These are phyloP conservation scores for Apaloderma vittatum DNA, from an alignment of 2,113 vertebrate genomes.

Conservation along the genomic window DNA sequence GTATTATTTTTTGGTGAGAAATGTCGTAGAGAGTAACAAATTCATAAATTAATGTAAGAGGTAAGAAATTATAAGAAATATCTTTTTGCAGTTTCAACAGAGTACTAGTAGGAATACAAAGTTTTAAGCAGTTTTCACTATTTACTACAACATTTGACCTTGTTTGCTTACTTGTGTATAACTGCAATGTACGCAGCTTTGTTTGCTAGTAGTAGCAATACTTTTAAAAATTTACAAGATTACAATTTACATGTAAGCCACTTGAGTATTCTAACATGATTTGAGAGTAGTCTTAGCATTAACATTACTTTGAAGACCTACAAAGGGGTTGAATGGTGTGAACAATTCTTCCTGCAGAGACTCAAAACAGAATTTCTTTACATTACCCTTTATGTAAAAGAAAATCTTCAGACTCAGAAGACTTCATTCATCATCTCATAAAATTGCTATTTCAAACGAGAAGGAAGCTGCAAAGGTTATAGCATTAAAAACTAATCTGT, in stretches of 20 bases:
- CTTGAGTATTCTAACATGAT: background rate
- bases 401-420: background rate
- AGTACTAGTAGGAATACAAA: background rate
- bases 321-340: background rate
- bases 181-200: background rate
- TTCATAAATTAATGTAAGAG: slow-evolving; percentile 4
- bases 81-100: background rate
- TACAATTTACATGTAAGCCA: background rate
- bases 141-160: background rate
- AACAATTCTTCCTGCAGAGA: background rate
- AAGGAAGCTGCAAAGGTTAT: background rate
- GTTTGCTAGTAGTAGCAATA: background rate
- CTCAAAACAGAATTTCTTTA: background rate
- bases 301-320: background rate
- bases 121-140: background rate
- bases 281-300: background rate
- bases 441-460: background rate
- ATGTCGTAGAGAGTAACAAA: slow-evolving; percentile 1
- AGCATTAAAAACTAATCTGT: background rate
- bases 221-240: background rate
- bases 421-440: background rate
- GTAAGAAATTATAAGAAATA: background rate
- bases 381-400: background rate
- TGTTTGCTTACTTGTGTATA: background rate
- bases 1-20: background rate